Evolutionary conservation across 2,797 vertebrate species (phyloP).

Genomic region (Phataginus tricuspis): DNA sequence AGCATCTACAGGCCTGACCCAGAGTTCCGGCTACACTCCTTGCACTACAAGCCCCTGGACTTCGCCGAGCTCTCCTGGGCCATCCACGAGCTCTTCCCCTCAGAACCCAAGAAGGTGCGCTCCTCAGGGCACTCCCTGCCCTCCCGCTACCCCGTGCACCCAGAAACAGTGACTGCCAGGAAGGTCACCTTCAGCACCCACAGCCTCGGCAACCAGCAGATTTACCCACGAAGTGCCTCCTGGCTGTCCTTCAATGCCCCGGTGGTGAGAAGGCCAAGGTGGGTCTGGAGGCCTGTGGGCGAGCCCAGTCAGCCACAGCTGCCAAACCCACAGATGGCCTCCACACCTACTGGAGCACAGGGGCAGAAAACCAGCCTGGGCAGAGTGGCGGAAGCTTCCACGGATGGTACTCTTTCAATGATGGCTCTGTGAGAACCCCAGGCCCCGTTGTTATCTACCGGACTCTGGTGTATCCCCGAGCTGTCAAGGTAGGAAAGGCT

Average conservation of each 20-base stretch:
- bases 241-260: slow-evolving; percentile 64
- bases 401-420: slow-evolving; percentile 71
- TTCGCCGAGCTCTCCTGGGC: slow-evolving; percentile 75
- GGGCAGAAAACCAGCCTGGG: slow-evolving; percentile 53
- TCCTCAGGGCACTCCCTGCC: slow-evolving; percentile 65
- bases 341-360: slow-evolving; percentile 58
- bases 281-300: slow-evolving; percentile 57
- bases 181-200: slow-evolving; percentile 77
- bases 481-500: slow-evolving; percentile 79
- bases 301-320: slow-evolving; percentile 70
- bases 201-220: slow-evolving; percentile 65
- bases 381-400: slow-evolving; percentile 62
- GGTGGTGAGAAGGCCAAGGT: slow-evolving; percentile 37
- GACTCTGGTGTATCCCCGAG: slow-evolving; percentile 79
- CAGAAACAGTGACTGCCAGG: slow-evolving; percentile 77
- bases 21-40: slow-evolving; percentile 75
- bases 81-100: slow-evolving; percentile 79
- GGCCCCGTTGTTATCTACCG: slow-evolving; percentile 82
- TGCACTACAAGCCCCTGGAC: slow-evolving; percentile 73
- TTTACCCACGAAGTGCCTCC: slow-evolving; percentile 72
- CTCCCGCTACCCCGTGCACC: slow-evolving; percentile 64
- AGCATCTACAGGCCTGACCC: slow-evolving; percentile 79
- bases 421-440: slow-evolving; percentile 64
- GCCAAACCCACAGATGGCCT: slow-evolving; percentile 58
- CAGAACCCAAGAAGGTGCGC: slow-evolving; percentile 42